phyloP scores from a whole-genome alignment of 2,797 vertebrate genomes.

The Myripristis murdjan region DNA sequence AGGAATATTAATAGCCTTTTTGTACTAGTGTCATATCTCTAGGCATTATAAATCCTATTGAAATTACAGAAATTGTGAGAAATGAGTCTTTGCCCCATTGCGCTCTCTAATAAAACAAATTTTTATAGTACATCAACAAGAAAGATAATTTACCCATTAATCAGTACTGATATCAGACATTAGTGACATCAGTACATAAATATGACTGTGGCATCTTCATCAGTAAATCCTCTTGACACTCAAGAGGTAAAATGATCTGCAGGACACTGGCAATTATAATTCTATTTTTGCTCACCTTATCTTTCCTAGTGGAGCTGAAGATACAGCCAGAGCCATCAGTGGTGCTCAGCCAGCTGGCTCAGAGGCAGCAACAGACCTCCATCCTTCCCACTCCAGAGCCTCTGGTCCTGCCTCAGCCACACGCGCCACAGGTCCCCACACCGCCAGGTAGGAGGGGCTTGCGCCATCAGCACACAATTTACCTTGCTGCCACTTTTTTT shows the following conservation, averaged over 20 bases:
- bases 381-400: conserved; percentile 80
- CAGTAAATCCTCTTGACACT: too few relatives aligned
- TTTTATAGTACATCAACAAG: too few relatives aligned
- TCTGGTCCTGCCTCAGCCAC: conserved; percentile 74
- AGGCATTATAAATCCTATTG: background rate
- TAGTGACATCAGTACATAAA: too few relatives aligned
- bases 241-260: background rate
- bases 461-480: too few relatives aligned
- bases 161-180: too few relatives aligned
- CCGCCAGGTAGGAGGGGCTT: conserved; percentile 75
- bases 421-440: conserved; percentile 85
- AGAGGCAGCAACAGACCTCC: conserved; percentile 86
- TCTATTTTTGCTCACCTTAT: background rate
- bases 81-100: too few relatives aligned
- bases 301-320: conserved; percentile 89
- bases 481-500: too few relatives aligned
- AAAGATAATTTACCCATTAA: too few relatives aligned
- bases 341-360: conserved; percentile 94
- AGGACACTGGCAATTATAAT: background rate
- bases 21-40: background rate
- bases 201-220: too few relatives aligned
- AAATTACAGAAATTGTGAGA: too few relatives aligned
- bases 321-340: conserved; percentile 96
- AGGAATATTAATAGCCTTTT: background rate
- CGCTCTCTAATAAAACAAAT: too few relatives aligned